Base-by-base conservation (phyloP, 1,140 invertebrate genomes). In the Drosophila watanabei region DNA sequence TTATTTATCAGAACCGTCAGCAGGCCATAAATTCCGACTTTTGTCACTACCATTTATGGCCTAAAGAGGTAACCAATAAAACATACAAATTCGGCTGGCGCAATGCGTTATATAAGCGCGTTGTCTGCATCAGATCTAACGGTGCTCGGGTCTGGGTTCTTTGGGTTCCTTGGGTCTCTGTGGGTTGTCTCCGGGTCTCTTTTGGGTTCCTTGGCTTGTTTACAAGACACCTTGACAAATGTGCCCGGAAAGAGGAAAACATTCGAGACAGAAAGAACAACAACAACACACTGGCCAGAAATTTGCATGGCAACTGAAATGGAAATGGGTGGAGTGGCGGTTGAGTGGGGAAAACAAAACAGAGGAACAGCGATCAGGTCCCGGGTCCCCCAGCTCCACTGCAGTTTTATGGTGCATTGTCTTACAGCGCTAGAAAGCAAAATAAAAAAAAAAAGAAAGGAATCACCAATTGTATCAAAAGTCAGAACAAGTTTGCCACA, bases 201-300 rank as follows among this genome's bases (percentile, higher is more conserved):
- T 30, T 71, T 64, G 54, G 49, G 33, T 56, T 59, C 61, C 52
- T 62, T 48, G 43, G 51, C 78, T 81, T 89, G 85, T 85, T 88
- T 82, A 89, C 81, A 85, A 75, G 85, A 66, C 39, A 83, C 73
- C 62, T 79, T 90, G 85, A 89, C 86, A 89, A 89, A 89, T 89
- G 86, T 81, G 84, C 81, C 81, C 84, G 85, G 81, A 88, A 88
- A 88, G 59, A 68, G 54, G 59, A 80, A 51, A 86, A 75, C 69
- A 78, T 73, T 71, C 78, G 84, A 75, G 56, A 20, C 57, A 52
- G 54, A 66, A 68, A 79, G 56, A 76, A 41, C 33, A 60, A 41
- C 13, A 48, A 75, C 54, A 77, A 65, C 58, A 66, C 52, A 33
- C 54, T 56, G 28, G n/a, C 4, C 59, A 64, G 60, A 76, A 65